Conservation (phyloP, 2,888 invertebrate genomes). For the Lithophane leautieri region DNA sequence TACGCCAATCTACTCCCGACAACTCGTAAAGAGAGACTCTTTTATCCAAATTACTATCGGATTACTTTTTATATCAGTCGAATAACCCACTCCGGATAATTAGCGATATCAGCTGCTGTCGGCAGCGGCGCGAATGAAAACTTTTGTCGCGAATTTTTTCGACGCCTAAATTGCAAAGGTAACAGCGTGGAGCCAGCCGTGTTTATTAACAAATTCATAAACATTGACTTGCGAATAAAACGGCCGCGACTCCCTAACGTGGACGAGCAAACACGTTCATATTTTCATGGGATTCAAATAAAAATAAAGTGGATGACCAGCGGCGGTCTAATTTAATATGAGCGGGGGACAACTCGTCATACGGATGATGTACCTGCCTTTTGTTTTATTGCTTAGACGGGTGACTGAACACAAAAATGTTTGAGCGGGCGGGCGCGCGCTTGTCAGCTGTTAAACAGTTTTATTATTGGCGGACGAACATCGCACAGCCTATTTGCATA, state of each 20-base stretch:
- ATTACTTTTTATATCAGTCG: constrained; percentile 82
- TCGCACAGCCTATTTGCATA: constrained; percentile 89
- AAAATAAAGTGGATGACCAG: constrained; percentile 89
- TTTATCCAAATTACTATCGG: constrained; percentile 84
- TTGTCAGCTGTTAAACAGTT: constrained; percentile 90
- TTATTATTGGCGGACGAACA: constrained; percentile 89
- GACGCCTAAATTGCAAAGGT: constrained; percentile 80
- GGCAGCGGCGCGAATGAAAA: constrained; percentile 70
- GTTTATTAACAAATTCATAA: constrained; percentile 90
- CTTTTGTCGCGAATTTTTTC: constrained; percentile 74
- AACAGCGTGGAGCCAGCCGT: constrained; percentile 76
- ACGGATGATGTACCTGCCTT: constrained; percentile 83
- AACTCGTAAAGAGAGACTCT: constrained; percentile 81
- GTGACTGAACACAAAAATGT: constrained; percentile 85
- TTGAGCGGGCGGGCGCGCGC: constrained; percentile 78
- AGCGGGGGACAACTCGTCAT: constrained; percentile 85
- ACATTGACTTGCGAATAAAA: constrained; percentile 87
- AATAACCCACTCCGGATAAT: constrained; percentile 83
- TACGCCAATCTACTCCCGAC: constrained; percentile 79
- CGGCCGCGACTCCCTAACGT: constrained; percentile 80
- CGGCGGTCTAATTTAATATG: constrained; percentile 89
- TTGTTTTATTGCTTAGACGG: constrained; percentile 86
- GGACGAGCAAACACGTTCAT: constrained; percentile 85
- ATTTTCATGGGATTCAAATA: constrained; percentile 90
- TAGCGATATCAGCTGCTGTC: constrained; percentile 78